These are phyloP conservation scores for Iphiclides podalirius DNA, from an alignment of 2,888 invertebrate species.

Conservation along the genomic window DNA sequence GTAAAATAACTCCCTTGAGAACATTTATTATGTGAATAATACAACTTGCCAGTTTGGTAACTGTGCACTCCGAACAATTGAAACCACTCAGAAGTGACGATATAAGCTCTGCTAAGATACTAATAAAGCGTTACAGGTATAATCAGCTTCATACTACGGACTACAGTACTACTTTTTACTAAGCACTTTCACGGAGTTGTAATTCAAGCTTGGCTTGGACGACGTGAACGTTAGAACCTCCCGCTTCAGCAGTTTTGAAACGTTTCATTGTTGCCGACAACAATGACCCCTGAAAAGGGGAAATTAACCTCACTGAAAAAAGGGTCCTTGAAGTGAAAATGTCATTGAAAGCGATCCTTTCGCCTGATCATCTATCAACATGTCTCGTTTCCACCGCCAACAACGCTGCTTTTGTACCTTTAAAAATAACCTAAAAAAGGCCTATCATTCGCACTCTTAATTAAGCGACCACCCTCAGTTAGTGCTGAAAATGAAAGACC, in stretches of 20 bases:
- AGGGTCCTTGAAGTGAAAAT: conserved; percentile 3
- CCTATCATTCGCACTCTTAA: conserved; percentile 72
- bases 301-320: background rate
- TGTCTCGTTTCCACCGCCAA: conserved; percentile 37
- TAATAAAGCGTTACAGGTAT: too few relatives aligned
- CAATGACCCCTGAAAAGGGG: background rate
- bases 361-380: conserved; percentile 43
- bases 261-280: background rate
- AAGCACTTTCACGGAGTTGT: too few relatives aligned
- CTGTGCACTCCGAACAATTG: too few relatives aligned
- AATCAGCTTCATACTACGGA: too few relatives aligned
- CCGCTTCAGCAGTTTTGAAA: too few relatives aligned
- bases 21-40: too few relatives aligned
- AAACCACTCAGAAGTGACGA: too few relatives aligned
- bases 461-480: conserved; percentile 56
- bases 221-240: background rate
- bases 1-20: too few relatives aligned
- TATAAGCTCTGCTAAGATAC: too few relatives aligned
- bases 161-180: too few relatives aligned
- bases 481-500: conserved; percentile 54
- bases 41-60: too few relatives aligned
- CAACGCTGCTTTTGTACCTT: conserved; percentile 42
- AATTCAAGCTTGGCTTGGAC: too few relatives aligned
- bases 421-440: conserved; percentile 55
- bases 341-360: conserved; percentile 29